Conservation (phyloP, 2,888 invertebrate genomes). For the Laspeyria flexula region DNA sequence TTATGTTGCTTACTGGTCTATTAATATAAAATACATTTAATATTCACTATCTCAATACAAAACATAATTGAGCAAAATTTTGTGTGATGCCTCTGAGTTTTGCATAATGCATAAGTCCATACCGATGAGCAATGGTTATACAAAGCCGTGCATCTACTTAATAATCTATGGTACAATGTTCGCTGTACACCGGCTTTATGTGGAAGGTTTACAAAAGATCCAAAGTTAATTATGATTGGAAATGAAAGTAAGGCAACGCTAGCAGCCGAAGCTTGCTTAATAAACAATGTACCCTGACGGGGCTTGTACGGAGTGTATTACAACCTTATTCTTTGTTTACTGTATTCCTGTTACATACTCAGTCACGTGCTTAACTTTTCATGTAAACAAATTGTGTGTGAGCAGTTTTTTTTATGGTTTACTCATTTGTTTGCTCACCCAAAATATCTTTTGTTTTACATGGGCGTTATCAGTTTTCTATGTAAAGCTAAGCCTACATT, state of each 20-base stretch:
- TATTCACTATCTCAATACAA: too few species aligned
- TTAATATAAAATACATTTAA: too few species aligned
- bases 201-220: neutral
- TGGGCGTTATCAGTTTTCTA: neutral
- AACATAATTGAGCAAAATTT: too few species aligned
- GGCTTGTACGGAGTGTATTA: conserved; percentile 12
- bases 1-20: too few species aligned
- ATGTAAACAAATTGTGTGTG: conserved; percentile 47
- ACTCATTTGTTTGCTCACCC: conserved; percentile 12
- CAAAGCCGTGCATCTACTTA: too few species aligned
- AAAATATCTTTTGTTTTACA: conserved; percentile 10
- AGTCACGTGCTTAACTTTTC: conserved; percentile 49
- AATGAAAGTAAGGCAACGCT: neutral
- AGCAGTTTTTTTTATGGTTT: conserved; percentile 28
- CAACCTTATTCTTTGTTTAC: conserved; percentile 41
- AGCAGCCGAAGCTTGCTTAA: neutral
- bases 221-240: neutral
- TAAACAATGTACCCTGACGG: neutral
- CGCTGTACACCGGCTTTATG: too few species aligned
- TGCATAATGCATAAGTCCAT: too few species aligned
- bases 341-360: conserved; percentile 33
- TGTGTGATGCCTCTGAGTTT: too few species aligned
- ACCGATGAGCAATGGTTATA: too few species aligned
- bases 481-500: too few species aligned
- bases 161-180: too few species aligned